phyloP scores from a whole-genome alignment of 2,888 invertebrate species.

The Drosophila kambysellisi region DNA sequence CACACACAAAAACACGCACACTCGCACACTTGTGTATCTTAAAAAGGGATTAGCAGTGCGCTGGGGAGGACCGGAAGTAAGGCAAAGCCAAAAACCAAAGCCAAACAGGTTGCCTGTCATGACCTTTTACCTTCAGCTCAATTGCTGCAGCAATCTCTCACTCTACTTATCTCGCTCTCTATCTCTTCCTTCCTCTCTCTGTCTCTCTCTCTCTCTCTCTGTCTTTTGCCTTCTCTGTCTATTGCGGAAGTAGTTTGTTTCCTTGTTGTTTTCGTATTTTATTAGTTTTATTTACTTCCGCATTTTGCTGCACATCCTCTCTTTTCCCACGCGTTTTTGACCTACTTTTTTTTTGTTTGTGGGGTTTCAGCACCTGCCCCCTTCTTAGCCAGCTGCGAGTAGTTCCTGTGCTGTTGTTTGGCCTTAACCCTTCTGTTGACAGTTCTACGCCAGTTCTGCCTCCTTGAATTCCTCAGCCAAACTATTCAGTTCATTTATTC shows the following conservation, averaged over 20 bases:
- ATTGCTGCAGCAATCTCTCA: constrained; percentile 14
- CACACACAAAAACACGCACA: constrained; percentile 12
- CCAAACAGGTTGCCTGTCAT: constrained; percentile 66
- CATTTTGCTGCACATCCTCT: constrained; percentile 33
- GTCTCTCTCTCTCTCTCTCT: neutral
- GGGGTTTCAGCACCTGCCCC: constrained; percentile 34
- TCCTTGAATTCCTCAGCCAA: constrained; percentile 4
- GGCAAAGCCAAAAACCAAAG: constrained; percentile 48
- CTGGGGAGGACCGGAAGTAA: constrained; percentile 56
- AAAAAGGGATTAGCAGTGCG: constrained; percentile 74
- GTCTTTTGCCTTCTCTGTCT: constrained; percentile 5
- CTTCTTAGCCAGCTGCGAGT: constrained; percentile 41
- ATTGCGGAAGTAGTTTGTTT: constrained; percentile 69
- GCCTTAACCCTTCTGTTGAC: constrained; percentile 70
- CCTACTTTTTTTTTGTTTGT: constrained; percentile 47
- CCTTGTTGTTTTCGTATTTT: constrained; percentile 43
- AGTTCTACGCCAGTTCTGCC: constrained; percentile 25
- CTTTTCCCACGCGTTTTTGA: constrained; percentile 65
- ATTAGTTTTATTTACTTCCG: constrained; percentile 75
- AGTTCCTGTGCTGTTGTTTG: constrained; percentile 51
- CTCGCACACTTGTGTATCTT: constrained; percentile 24
- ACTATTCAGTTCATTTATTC: constrained; percentile 17
- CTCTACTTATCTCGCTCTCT: constrained; percentile 9
- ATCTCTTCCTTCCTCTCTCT: neutral
- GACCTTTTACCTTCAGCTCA: constrained; percentile 74